phyloP scores from a whole-genome alignment of 2,797 vertebrate genomes.

The Anabas testudineus region DNA sequence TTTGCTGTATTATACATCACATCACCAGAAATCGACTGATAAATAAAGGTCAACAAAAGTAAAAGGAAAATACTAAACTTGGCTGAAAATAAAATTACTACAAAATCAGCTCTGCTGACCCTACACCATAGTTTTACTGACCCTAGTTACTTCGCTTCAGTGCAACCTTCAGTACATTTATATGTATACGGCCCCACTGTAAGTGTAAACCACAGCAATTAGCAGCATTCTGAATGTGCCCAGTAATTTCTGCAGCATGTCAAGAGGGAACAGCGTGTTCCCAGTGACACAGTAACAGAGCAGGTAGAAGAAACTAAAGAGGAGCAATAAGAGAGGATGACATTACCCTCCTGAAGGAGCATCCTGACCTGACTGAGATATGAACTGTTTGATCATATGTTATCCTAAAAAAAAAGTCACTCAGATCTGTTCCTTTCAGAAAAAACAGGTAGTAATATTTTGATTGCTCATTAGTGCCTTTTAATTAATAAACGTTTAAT shows the following conservation, averaged over 20 bases:
- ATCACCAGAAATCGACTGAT: background rate
- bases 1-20: no score
- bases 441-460: background rate
- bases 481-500: no score
- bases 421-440: background rate
- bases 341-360: constrained; percentile 2
- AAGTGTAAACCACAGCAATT: constrained; percentile 1
- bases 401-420: background rate
- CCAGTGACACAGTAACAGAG: constrained; percentile 6
- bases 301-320: background rate
- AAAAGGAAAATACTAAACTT: background rate
- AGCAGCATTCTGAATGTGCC: background rate
- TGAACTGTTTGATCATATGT: background rate
- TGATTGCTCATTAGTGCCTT: background rate
- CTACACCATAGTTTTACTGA: no score
- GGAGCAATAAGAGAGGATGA: background rate
- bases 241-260: background rate
- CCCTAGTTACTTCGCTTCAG: background rate
- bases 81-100: background rate
- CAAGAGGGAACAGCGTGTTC: constrained; percentile 24
- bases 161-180: background rate
- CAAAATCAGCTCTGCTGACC: no score
- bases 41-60: background rate
- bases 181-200: background rate
- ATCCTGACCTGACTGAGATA: background rate